Percentiles rank a stretch among this genome's conserved stretches.
These are phyloP conservation scores for Phalacrocorax pelagicus DNA, from an alignment of 2,113 vertebrate genomes.

Conservation along the genomic window DNA sequence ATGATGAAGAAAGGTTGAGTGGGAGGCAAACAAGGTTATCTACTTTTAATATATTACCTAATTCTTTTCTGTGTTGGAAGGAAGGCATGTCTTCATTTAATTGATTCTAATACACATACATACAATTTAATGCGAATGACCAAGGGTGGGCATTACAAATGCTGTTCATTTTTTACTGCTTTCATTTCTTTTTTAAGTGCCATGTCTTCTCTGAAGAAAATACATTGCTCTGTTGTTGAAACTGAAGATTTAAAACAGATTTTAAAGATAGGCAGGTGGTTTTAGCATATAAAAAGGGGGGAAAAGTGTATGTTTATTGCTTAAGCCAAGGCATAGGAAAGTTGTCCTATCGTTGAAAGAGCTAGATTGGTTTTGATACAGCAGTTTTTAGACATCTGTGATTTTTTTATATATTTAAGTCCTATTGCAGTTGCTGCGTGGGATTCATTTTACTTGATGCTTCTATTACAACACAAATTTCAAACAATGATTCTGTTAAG, in stretches of 20 bases:
- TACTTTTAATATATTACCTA: constrained; percentile 62
- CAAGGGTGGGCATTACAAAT: not conserved
- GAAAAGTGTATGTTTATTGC: not conserved
- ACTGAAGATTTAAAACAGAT: not conserved
- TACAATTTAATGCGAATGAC: not conserved
- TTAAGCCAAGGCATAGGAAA: not conserved
- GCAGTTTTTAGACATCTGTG: not conserved
- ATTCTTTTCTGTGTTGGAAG: not conserved
- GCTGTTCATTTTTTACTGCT: not conserved
- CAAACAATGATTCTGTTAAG: not conserved
- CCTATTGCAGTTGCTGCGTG: not conserved
- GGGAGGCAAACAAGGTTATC: constrained; percentile 59
- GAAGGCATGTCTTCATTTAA: not conserved
- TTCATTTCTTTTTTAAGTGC: not conserved
- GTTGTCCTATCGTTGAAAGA: not conserved
- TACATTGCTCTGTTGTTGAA: not conserved
- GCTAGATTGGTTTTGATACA: not conserved
- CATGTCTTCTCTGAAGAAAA: not conserved
- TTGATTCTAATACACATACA: not conserved
- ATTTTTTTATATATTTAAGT: not conserved
- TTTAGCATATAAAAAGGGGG: not conserved
- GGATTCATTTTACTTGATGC: not conserved
- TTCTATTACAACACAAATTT: not conserved
- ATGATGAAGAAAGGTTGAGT: constrained; percentile 56
- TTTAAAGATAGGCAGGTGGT: not conserved